Evolutionary conservation across 1,140 invertebrate genomes (phyloP).

Genomic region (Ceratina japonica): DNA sequence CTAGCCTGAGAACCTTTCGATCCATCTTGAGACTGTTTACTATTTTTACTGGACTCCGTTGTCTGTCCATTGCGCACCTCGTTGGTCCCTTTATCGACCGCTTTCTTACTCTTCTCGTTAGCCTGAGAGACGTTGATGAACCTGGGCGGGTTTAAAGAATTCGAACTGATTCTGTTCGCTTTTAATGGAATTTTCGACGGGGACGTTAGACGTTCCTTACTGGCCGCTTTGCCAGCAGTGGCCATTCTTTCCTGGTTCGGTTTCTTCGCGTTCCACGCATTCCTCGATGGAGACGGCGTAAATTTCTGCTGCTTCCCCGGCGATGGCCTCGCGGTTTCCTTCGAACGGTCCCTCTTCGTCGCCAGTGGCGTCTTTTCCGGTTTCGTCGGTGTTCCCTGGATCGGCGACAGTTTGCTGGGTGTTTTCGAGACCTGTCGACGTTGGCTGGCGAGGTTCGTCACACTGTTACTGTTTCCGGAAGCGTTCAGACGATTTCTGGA

Average conservation of each 20-base stretch:
- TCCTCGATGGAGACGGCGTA: constrained; percentile 4
- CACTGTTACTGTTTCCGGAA: constrained; percentile 45
- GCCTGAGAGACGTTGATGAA: constrained; percentile 45
- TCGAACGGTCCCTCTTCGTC: constrained; percentile 13
- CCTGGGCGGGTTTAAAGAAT: constrained; percentile 34
- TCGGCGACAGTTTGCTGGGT: constrained; percentile 67
- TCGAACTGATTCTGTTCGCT: constrained; percentile 21
- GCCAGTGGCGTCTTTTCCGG: constrained; percentile 42
- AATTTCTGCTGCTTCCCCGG: constrained; percentile 31
- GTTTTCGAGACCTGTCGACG: constrained; percentile 46
- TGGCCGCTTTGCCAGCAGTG: constrained; percentile 9
- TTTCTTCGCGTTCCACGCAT: constrained; percentile 41
- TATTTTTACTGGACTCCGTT: not conserved
- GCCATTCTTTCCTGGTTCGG: constrained; percentile 21
- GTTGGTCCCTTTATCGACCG: constrained; percentile 8
- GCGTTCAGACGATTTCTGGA: constrained; percentile 41
- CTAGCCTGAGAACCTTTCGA: constrained; percentile 10
- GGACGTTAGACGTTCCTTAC: constrained; percentile 59
- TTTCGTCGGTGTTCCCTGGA: constrained; percentile 73
- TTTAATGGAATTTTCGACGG: constrained; percentile 72
- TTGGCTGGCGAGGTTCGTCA: constrained; percentile 50
- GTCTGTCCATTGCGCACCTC: constrained; percentile 13
- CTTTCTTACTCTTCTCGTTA: not conserved
- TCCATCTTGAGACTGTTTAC: constrained; percentile 6
- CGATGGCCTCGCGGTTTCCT: constrained; percentile 12